Conservation (phyloP, 2,888 invertebrate genomes). For the Hypolimnas misippus region DNA sequence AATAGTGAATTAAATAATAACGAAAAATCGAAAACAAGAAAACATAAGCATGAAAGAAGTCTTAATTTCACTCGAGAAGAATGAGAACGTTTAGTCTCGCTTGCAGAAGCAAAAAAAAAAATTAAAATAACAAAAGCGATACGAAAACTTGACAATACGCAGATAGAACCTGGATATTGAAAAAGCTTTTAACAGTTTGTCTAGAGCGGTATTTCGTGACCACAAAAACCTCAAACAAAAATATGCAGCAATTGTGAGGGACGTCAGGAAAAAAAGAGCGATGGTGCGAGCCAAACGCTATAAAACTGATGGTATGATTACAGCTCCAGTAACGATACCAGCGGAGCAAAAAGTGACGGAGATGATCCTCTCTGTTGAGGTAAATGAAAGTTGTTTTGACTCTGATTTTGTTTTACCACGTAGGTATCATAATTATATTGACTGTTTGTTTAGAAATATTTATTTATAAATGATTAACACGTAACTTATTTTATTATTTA, state of each 20-base stretch:
- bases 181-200: background rate
- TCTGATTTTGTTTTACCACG: background rate
- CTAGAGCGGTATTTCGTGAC: conserved; percentile 3
- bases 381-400: background rate
- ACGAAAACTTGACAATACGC: conserved; percentile 12
- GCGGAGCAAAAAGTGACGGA: background rate
- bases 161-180: conserved; percentile 19
- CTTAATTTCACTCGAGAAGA: conserved; percentile 15
- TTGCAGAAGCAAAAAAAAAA: conserved; percentile 10
- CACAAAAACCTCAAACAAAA: conserved; percentile 18
- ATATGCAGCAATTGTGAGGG: conserved; percentile 20
- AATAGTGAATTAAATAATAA: too few species aligned
- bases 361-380: background rate
- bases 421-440: background rate
- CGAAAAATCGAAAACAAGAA: too few species aligned
- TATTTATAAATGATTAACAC: background rate
- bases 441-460: background rate
- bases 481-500: background rate
- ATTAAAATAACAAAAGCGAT: conserved; percentile 17
- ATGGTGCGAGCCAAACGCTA: too few species aligned
- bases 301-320: background rate
- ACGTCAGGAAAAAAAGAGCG: background rate
- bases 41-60: conserved; percentile 16
- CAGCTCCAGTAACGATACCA: background rate
- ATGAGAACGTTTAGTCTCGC: conserved; percentile 6